Percentiles rank a stretch among this genome's conserved stretches.
phyloP scores from a whole-genome alignment of 2,113 vertebrate genomes.

The Menura novaehollandiae region DNA sequence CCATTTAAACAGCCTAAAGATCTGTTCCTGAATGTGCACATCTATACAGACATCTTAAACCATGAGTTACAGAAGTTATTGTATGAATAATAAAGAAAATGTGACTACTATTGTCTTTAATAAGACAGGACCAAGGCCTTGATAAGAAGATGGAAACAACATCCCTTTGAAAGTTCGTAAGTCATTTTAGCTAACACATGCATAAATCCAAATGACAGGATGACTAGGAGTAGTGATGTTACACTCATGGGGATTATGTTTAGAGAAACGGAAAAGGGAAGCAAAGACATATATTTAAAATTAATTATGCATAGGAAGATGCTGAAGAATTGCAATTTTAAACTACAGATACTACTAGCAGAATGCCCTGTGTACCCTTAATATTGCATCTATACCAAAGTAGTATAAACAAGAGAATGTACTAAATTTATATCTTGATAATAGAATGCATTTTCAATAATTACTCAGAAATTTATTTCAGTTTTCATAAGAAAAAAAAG shows the following conservation, averaged over 20 bases:
- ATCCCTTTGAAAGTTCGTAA: not conserved
- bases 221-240: not conserved
- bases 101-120: not conserved
- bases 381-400: not conserved
- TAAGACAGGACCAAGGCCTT: not conserved
- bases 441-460: not conserved
- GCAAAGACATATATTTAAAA: not conserved
- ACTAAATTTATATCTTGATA: not conserved
- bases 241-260: not conserved
- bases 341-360: not conserved
- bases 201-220: not conserved
- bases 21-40: accelerated
- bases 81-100: not conserved
- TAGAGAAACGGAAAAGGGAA: not conserved
- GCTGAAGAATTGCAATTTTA: not conserved
- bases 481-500: not conserved
- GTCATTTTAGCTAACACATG: not conserved
- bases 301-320: not conserved
- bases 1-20: not conserved
- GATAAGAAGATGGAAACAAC: not conserved
- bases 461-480: not conserved
- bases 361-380: not conserved
- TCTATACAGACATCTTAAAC: not conserved
- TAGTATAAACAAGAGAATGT: not conserved
- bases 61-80: not conserved